Evolutionary conservation across 2,888 invertebrate genomes (phyloP), one percentile per base, ranked within the genome.

Genomic region (Ctena decussata): DNA sequence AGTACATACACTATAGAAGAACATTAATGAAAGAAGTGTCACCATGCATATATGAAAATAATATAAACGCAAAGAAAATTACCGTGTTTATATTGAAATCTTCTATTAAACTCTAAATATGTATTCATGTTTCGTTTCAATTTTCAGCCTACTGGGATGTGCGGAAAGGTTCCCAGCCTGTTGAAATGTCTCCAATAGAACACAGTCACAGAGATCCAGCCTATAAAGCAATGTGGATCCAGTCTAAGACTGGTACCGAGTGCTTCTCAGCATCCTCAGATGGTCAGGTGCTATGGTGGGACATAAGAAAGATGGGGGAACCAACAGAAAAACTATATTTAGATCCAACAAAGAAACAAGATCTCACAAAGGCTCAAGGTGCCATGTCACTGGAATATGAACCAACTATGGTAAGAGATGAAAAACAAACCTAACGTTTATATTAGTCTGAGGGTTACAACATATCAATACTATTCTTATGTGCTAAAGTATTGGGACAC

Each of bases 191-290:
- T 91, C 97, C 97, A 1, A 97, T 98, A 1, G 98, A 98, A 94
- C 97, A 97, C 82, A 98, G 98, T 80, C 99, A 99, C 95, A 96
- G 97, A 75, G 99, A 99, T 96, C 97, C 98, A 0, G 98, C 98
- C 0, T 97, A 98, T 91, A 98, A 98, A 90, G 97, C 98, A 12
- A 96, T 98, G 0, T 99, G 99, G 98, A 98, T 98, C 79, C 98
- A 98, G 94, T 98, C 98, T 0, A 99, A 99, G 96, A 98, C 98
- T 44, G 98, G 98, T 11, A 98, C 98, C 0, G 99, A 99, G 95
- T 99, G 99, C 95, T 99, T 99, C 96, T 98, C 99, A 0, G 97
- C 98, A 0, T 98, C 98, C 0, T 98, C 98, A 18, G 99, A 99
- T 96, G 99, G 99, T 1, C 98, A 98, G 96, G 97, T 97, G 82